Evolutionary conservation across 2,888 invertebrate species (phyloP).

Genomic region (Abrostola triplasia): DNA sequence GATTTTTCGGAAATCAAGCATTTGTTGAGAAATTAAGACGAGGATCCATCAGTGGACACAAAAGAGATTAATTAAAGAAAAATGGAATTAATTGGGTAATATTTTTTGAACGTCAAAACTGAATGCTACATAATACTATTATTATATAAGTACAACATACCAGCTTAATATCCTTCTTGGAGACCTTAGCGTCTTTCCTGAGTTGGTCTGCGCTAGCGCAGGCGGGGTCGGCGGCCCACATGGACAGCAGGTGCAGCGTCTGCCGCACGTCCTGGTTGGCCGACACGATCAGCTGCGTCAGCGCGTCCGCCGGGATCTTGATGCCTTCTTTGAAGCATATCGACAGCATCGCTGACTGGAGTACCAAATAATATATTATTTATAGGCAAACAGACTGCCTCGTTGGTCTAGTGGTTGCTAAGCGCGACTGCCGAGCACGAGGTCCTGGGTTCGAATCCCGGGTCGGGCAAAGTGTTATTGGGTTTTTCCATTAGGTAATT

Average conservation of each 20-base stretch:
- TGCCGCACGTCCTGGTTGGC: slow-evolving; percentile 98
- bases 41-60: no score
- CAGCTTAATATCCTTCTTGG: slow-evolving; percentile 95
- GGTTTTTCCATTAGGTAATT: no score
- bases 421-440: no score
- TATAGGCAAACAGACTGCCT: no score
- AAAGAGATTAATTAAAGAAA: no score
- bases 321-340: slow-evolving; percentile 97
- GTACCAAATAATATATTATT: no score
- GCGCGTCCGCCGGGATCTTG: slow-evolving; percentile 92
- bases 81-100: no score
- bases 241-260: slow-evolving; percentile 95
- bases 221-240: slow-evolving; percentile 91
- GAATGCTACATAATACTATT: neutral
- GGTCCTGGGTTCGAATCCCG: no score
- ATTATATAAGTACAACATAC: slow-evolving; percentile 76
- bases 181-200: slow-evolving; percentile 87
- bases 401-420: no score
- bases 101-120: neutral
- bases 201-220: slow-evolving; percentile 84
- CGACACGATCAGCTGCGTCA: slow-evolving; percentile 94
- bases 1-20: no score
- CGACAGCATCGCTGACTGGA: slow-evolving; percentile 95
- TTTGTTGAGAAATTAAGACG: no score
- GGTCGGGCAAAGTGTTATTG: no score